Conservation (phyloP, 30 jellyfish, hydroid and myxozoan genomes). For the Aurelia aurita region DNA sequence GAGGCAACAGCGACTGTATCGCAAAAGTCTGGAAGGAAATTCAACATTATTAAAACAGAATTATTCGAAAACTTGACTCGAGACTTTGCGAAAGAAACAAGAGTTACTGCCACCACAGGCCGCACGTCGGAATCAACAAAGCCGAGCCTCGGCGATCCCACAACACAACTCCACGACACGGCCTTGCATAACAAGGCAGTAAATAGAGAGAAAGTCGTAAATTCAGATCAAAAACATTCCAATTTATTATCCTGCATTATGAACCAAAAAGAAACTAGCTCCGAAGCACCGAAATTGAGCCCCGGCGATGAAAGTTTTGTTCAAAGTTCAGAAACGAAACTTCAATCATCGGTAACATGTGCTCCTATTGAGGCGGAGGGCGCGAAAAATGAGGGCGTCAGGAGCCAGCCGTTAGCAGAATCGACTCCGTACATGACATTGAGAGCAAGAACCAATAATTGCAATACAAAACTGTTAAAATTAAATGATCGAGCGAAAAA, state of each 20-base stretch:
- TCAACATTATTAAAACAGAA: conserved; percentile 14
- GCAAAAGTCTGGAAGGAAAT: conserved; percentile 60
- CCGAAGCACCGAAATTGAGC: neutral
- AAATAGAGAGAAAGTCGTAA: neutral
- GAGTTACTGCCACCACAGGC: conserved; percentile 30
- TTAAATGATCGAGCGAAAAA: conserved; percentile 52
- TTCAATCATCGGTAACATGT: conserved; percentile 56
- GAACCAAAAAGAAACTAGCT: neutral
- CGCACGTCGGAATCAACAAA: conserved; percentile 46
- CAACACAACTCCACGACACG: conserved; percentile 20
- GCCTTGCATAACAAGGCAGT: conserved; percentile 8
- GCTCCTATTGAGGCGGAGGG: conserved; percentile 70
- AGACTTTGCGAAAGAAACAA: conserved; percentile 36
- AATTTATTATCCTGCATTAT: neutral
- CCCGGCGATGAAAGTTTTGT: conserved; percentile 11
- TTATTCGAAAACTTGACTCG: conserved; percentile 48
- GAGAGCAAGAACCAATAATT: conserved; percentile 18
- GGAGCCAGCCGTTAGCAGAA: conserved; percentile 20
- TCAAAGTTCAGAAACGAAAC: conserved; percentile 40
- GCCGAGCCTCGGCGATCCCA: conserved; percentile 55
- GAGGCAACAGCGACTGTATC: conserved; percentile 88
- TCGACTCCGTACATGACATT: conserved; percentile 34
- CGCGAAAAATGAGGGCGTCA: conserved; percentile 48
- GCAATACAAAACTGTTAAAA: conserved; percentile 19
- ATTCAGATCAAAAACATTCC: neutral